Evolutionary conservation across 2,113 vertebrate genomes (phyloP), one percentile per base, ranked within the genome.

Genomic region (Xiphophorus couchianus): DNA sequence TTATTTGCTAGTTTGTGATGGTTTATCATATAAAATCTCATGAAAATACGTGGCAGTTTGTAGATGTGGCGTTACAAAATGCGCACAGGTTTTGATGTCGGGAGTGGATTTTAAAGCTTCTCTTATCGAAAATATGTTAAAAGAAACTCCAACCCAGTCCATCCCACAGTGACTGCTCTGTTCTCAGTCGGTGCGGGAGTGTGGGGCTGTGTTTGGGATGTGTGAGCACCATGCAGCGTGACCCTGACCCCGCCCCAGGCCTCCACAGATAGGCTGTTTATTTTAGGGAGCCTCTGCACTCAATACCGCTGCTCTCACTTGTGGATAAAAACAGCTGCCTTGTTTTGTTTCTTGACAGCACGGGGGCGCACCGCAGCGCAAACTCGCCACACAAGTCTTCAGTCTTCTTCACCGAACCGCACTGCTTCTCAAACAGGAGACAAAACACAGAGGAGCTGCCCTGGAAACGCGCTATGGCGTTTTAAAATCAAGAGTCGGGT

Each of bases 291-390:
- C 91, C 86, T 87, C 82, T 82, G 88, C 71, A 51, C 42, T 69
- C 19, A 67, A 54, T 80, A 81, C 82, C 77, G 22, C 71, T 76
- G 80, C 69, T 87, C 88, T 86, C 77, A 74, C 89, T 86, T n/a
- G 69, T 89, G 82, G 84, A 86, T 71, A 82, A 88, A 88, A 92
- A 88, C 89, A 93, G 90, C 90, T 92, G 90, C 80, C 73, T 85
- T 54, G 63, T 74, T 78, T 88, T 78, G 82, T 80, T 81, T 89
- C 76, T 37, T 69, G 81, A 88, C 85, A 78, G 76, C 77, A 82
- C 72, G 71, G 61, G 29, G 74, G 71, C 10, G 42, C 64, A 27
- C 73, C n/a, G 44, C 62, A 66, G 74, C 25, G 10, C 0, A 62
- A 27, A 71, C 39, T 25, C 51, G 5, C 19, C 22, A n/a, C 51